These are phyloP conservation scores for Pissodes strobi DNA, from an alignment of 1,140 invertebrate species.

Conservation along the genomic window DNA sequence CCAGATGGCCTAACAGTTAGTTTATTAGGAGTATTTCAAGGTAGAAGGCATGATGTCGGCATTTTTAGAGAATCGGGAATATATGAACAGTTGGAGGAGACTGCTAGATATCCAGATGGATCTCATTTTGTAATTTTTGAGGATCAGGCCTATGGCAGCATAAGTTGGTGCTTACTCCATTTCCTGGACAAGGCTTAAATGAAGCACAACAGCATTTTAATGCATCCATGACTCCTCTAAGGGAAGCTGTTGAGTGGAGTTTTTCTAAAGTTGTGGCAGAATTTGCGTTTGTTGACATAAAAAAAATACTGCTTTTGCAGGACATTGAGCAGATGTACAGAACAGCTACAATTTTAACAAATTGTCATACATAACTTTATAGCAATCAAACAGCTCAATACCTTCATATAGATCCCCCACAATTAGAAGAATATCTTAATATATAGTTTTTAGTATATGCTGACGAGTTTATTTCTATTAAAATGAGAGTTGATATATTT, in stretches of 20 bases:
- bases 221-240: conserved; percentile 15
- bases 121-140: conserved; percentile 35
- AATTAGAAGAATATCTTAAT: conserved; percentile 33
- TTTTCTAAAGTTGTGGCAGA: conserved; percentile 30
- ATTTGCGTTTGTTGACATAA: conserved; percentile 38
- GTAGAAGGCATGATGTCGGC: conserved; percentile 37
- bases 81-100: conserved; percentile 30
- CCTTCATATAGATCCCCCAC: conserved; percentile 30
- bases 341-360: conserved; percentile 27
- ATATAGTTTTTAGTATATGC: no score
- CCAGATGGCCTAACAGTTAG: conserved; percentile 37
- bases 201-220: no score
- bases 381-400: conserved; percentile 33
- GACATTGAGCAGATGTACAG: conserved; percentile 32
- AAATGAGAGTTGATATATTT: no score
- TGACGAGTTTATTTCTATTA: no score
- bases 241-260: conserved; percentile 38
- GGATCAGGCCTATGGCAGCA: conserved; percentile 13
- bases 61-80: conserved; percentile 33
- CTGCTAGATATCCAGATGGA: conserved; percentile 17
- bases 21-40: conserved; percentile 28
- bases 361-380: conserved; percentile 40
- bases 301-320: conserved; percentile 42
- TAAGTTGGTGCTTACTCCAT: not conserved
- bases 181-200: no score